Percentiles rank a stretch among this genome's conserved stretches.
Evolutionary conservation across 2,888 invertebrate species (phyloP).

Genomic region (Dynastes grantii): DNA sequence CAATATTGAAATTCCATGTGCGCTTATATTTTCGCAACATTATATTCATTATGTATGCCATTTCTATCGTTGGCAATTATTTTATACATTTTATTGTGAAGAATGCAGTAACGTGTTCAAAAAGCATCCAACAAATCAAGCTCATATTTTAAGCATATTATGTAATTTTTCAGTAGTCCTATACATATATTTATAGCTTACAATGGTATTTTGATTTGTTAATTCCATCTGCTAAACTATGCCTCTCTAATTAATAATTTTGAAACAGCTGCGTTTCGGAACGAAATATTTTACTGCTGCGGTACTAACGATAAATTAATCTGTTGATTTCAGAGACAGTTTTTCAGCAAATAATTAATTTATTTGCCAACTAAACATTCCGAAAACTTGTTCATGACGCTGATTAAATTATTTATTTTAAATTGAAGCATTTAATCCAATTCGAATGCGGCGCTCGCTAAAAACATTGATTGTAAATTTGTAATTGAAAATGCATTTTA

Average conservation of each 20-base stretch:
- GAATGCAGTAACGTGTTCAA: no score
- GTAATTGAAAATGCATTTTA: no score
- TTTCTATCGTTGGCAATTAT: no score
- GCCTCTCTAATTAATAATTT: slow-evolving; percentile 13
- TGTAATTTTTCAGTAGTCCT: no score
- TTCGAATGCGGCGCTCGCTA: neutral
- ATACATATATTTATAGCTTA: no score
- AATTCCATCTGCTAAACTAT: slow-evolving; percentile 15
- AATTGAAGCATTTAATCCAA: neutral
- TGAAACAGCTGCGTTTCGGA: neutral
- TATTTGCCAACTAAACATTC: neutral
- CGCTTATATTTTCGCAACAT: no score
- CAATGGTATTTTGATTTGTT: neutral
- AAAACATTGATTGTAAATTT: neutral
- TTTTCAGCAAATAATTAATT: slow-evolving; percentile 26
- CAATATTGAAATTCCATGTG: no score
- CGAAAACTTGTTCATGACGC: neutral
- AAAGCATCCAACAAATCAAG: no score
- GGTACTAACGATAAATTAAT: slow-evolving; percentile 19
- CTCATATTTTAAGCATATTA: no score
- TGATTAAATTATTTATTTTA: slow-evolving; percentile 9
- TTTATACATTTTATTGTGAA: no score
- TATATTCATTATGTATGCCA: no score
- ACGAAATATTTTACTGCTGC: slow-evolving; percentile 19
- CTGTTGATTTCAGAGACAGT: slow-evolving; percentile 2